Conservation (phyloP, 2,797 vertebrate genomes). For the Crypturellus tataupa region DNA sequence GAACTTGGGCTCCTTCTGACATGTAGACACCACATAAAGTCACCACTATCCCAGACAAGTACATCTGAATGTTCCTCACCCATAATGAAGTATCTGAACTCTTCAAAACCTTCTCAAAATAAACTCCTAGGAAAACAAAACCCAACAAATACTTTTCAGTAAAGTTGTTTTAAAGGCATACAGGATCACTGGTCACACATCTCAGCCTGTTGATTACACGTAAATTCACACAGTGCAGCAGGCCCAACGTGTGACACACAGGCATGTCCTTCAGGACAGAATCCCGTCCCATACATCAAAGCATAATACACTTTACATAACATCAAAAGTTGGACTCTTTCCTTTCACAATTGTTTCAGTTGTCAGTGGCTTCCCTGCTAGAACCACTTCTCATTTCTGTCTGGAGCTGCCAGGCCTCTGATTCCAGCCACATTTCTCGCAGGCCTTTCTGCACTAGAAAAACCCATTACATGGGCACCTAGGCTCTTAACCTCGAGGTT, state of each 20-base stretch:
- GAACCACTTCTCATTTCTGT: background rate
- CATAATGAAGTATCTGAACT: conserved; percentile 97
- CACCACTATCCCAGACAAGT: conserved; percentile 93
- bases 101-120: conserved; percentile 98
- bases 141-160: background rate
- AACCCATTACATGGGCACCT: background rate
- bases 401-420: background rate
- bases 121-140: conserved; percentile 86
- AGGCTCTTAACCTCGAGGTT: background rate
- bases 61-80: conserved; percentile 99
- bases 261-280: rapidly evolving
- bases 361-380: rapidly evolving
- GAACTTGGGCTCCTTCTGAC: conserved; percentile 87
- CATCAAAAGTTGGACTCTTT: background rate
- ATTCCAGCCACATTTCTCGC: background rate
- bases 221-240: background rate
- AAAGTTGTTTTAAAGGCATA: background rate
- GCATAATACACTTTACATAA: background rate
- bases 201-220: background rate
- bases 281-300: background rate
- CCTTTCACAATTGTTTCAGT: background rate
- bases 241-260: background rate
- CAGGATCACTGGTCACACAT: background rate
- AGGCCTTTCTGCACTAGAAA: background rate
- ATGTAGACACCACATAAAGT: conserved; percentile 88